Evolutionary conservation across 2,888 invertebrate species (phyloP).

Genomic region (Anticlea derivata): DNA sequence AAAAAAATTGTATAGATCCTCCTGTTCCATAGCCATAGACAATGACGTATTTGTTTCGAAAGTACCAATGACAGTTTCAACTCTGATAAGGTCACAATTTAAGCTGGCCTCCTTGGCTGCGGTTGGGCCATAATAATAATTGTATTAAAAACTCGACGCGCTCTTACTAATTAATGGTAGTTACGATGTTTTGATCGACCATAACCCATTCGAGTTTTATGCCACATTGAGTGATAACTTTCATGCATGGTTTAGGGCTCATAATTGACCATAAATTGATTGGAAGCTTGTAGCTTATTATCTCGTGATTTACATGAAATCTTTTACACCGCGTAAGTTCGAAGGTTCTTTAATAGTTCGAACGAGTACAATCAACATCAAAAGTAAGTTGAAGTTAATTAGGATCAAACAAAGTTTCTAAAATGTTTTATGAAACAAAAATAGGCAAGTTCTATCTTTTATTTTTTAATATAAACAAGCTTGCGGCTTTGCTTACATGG

Average conservation of each 20-base stretch:
- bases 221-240: slow-evolving; percentile 33
- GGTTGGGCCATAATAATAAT: slow-evolving; percentile 35
- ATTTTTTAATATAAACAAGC: too few relatives aligned
- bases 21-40: slow-evolving; percentile 38
- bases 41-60: slow-evolving; percentile 63
- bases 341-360: neutral
- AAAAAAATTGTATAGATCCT: neutral
- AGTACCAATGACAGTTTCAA: slow-evolving; percentile 51
- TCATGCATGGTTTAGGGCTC: slow-evolving; percentile 21
- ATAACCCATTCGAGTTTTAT: slow-evolving; percentile 45
- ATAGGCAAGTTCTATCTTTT: too few relatives aligned
- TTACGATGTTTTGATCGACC: slow-evolving; percentile 47
- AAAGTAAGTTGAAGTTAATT: too few relatives aligned
- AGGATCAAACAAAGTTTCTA: too few relatives aligned
- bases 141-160: slow-evolving; percentile 33
- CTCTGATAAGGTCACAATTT: slow-evolving; percentile 56
- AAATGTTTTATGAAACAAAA: too few relatives aligned
- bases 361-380: too few relatives aligned
- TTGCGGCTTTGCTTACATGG: too few relatives aligned
- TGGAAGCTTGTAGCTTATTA: slow-evolving; percentile 26
- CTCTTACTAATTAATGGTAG: slow-evolving; percentile 38
- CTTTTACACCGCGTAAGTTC: neutral
- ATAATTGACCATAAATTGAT: slow-evolving; percentile 20
- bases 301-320: neutral
- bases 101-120: slow-evolving; percentile 41